A percentile compares a stretch with the other conserved stretches of the same genome.
Conservation (phyloP, 2,888 invertebrate genomes). For the Drosophila aldrichi region DNA sequence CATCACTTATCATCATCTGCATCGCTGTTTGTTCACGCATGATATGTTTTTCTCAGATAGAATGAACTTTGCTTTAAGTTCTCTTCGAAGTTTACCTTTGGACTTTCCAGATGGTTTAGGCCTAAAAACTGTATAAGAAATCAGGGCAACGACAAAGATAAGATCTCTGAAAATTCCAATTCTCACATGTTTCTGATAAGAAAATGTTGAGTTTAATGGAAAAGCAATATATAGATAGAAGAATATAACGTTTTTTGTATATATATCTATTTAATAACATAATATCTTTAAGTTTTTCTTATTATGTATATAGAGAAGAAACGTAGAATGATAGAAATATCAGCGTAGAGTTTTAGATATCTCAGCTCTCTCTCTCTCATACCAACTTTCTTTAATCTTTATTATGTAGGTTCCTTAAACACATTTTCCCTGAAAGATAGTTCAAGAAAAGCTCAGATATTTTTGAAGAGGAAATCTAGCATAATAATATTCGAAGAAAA, state of each 20-base stretch:
- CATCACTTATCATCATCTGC: constrained; percentile 22
- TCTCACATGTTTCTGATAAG: neutral
- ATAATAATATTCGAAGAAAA: neutral
- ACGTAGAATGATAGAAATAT: too few species aligned
- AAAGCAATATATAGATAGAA: neutral
- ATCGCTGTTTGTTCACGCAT: constrained; percentile 25
- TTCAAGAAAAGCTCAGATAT: neutral
- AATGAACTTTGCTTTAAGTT: constrained; percentile 26
- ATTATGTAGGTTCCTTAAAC: too few species aligned
- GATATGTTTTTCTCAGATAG: constrained; percentile 13
- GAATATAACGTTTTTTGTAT: neutral
- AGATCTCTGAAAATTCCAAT: neutral
- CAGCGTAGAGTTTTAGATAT: too few species aligned
- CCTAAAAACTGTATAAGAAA: neutral
- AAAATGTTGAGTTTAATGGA: neutral
- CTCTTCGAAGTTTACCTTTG: neutral
- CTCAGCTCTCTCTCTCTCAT: too few species aligned
- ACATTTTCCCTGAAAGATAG: too few species aligned
- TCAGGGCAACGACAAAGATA: neutral
- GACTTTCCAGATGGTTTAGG: neutral
- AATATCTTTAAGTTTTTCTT: too few species aligned
- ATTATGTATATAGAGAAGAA: too few species aligned
- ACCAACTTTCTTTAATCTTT: too few species aligned
- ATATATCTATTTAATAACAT: too few species aligned
- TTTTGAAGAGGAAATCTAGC: neutral